phyloP scores from a whole-genome alignment of 1,140 invertebrate species.

The Drepana arcuata region DNA sequence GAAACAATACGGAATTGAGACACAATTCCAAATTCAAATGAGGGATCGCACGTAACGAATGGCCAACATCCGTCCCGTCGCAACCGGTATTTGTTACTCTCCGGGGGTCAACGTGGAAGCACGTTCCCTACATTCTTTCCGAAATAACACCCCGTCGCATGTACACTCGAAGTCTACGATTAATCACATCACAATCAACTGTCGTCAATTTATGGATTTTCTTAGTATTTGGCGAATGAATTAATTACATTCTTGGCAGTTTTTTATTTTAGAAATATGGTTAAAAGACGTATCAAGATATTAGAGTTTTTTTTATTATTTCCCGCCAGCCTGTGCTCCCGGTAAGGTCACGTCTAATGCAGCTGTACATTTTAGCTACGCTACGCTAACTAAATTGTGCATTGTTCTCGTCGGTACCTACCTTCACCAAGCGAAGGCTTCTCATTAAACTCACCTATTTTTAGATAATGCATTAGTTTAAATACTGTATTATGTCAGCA shows the following conservation, averaged over 20 bases:
- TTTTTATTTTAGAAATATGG: no score
- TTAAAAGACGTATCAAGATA: conserved; percentile 12
- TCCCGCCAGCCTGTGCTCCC: conserved; percentile 17
- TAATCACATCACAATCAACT: conserved; percentile 60
- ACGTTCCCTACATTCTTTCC: conserved; percentile 60
- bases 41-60: conserved; percentile 41
- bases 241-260: no score
- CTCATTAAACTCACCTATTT: no score
- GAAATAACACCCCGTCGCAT: conserved; percentile 53
- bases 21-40: conserved; percentile 49
- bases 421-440: no score
- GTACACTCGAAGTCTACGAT: conserved; percentile 41
- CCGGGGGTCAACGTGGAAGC: conserved; percentile 52
- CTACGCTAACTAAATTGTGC: conserved; percentile 24
- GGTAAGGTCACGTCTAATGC: conserved; percentile 24
- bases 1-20: conserved; percentile 34
- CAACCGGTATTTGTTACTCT: conserved; percentile 44
- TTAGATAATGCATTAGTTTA: no score
- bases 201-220: conserved; percentile 8
- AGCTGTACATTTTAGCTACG: conserved; percentile 22
- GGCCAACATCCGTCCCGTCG: conserved; percentile 39
- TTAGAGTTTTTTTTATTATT: conserved; percentile 24
- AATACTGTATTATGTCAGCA: no score
- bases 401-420: no score
- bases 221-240: no score